These are phyloP conservation scores for Lycia hirtaria DNA, from an alignment of 2,888 invertebrate genomes.

Conservation along the genomic window DNA sequence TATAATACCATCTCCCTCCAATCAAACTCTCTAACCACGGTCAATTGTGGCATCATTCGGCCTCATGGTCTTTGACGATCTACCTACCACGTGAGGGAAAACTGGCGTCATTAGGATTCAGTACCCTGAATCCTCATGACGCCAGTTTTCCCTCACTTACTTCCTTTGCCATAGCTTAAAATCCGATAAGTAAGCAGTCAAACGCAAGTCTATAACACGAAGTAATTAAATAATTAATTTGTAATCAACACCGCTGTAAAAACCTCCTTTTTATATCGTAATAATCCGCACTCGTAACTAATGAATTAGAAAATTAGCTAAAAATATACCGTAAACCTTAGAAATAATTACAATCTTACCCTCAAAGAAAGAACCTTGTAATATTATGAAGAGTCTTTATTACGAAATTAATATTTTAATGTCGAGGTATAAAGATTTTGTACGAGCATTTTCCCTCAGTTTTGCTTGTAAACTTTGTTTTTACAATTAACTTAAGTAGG, in stretches of 20 bases:
- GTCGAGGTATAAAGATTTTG: neutral
- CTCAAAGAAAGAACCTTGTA: constrained; percentile 13
- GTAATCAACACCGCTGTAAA: neutral
- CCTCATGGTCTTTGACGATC: no score
- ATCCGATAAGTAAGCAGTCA: no score
- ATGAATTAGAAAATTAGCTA: constrained; percentile 20
- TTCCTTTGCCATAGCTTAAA: no score
- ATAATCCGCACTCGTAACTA: constrained; percentile 11
- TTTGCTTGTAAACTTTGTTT: neutral
- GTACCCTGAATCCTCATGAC: no score
- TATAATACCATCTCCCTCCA: no score
- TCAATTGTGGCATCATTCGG: no score
- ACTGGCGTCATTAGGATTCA: no score
- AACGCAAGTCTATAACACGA: no score
- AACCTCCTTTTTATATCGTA: neutral
- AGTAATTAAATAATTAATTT: neutral
- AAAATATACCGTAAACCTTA: constrained; percentile 9
- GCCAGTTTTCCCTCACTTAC: no score
- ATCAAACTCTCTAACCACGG: no score
- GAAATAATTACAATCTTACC: constrained; percentile 13
- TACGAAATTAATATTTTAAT: constrained; percentile 15
- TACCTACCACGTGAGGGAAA: no score
- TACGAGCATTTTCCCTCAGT: neutral
- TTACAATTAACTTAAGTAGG: no score
- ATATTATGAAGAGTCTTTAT: constrained; percentile 15